Percentiles rank a stretch among this genome's conserved stretches.
phyloP scores from a whole-genome alignment of 2,113 vertebrate genomes.

The Suricata suricatta region DNA sequence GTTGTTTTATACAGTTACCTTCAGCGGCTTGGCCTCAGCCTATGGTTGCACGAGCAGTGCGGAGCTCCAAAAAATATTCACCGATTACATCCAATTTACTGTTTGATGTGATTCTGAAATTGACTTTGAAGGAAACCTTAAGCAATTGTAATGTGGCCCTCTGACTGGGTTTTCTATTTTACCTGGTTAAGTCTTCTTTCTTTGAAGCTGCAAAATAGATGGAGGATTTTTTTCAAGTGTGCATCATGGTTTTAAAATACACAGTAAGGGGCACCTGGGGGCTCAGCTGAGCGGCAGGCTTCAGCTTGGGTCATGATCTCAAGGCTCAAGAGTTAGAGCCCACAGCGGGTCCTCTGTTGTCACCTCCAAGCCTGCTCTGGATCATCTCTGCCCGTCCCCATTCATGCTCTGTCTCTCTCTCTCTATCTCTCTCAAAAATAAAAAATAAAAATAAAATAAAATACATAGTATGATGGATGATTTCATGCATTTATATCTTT shows the following conservation, averaged over 20 bases:
- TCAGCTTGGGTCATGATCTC: too few species aligned
- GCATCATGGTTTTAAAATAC: neutral
- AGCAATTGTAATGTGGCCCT: neutral
- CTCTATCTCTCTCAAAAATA: too few species aligned
- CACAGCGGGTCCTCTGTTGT: too few species aligned
- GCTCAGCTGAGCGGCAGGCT: too few species aligned
- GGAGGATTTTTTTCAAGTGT: neutral
- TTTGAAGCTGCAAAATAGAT: neutral
- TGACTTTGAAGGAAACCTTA: neutral
- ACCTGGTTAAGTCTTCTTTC: neutral
- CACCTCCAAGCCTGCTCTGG: too few species aligned
- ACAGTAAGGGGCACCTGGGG: neutral
- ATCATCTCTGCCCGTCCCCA: too few species aligned
- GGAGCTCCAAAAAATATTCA: neutral
- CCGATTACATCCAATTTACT: neutral
- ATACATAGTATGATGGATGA: neutral
- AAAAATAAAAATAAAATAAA: neutral
- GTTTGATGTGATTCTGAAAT: neutral
- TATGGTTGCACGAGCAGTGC: neutral
- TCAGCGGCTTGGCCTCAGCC: neutral
- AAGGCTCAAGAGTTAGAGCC: too few species aligned
- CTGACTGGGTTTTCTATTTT: neutral
- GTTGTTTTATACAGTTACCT: neutral
- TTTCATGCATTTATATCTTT: neutral
- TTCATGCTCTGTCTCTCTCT: too few species aligned